Evolutionary conservation across 2,797 vertebrate genomes (phyloP), one percentile per base, ranked within the genome.

Genomic region (Galaxias olidus): DNA sequence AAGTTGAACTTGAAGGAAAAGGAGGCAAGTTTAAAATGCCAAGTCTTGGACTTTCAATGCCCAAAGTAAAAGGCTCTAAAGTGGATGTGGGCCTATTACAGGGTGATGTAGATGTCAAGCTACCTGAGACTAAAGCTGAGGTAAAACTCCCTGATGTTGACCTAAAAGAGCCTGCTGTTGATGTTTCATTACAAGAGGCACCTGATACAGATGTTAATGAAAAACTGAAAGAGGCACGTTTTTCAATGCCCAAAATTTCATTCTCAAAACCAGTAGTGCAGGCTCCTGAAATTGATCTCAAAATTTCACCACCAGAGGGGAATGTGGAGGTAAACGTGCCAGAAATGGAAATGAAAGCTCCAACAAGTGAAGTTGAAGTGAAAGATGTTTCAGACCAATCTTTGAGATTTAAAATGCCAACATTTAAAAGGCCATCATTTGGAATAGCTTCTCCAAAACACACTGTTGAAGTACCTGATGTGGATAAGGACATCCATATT

Each of bases 251-350:
- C 1, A 80, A 52, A 53, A 69, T 86, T 77, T 85, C 81, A 66
- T 84, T 90, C 75, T 84, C 88, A 71, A 90, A 81, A 69, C 40
- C 78, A 68, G 79, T 77, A 41, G 55, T 48, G 18, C 80, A 83
- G n/a, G 30, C 15, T 4, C 63, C 71, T 53, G 80, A 84, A 17
- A 15, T 66, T 65, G 74, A 84, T 56, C 46, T 69, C 13, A 79
- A 20, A 62, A 56, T 77, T 55, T 71, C 70, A 9, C 19, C 71
- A 43, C 64, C 63, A 51, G 70, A 84, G 49, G 63, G n/a, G 63
- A 77, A 13, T 0, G 12, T 76, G 1, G 65, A 75, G 59, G n/a
- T 44, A 1, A 30, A 75, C 69, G 69, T 66, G 56, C 64, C 65
- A 62, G 67, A 68, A 12, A 0, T 69, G 9, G 65, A 80, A 54